Percentiles rank a stretch among this genome's conserved stretches.
phyloP scores from a whole-genome alignment of 2,888 invertebrate species.

The Acleris cristana region DNA sequence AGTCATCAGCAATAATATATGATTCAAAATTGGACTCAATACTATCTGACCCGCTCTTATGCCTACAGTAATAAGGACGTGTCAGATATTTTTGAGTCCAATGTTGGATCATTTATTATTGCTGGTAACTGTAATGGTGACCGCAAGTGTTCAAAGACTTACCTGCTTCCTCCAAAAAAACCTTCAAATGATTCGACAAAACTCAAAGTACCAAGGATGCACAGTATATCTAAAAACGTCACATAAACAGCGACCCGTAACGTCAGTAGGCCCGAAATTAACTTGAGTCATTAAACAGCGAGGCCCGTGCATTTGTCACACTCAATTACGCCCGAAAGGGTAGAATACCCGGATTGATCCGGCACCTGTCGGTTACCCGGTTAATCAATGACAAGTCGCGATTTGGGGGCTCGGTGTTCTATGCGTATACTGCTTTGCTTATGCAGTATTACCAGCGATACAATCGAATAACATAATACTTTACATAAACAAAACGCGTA shows the following conservation, averaged over 20 bases:
- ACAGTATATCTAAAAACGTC: constrained; percentile 7
- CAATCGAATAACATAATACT: too few species aligned
- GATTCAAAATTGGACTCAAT: too few species aligned
- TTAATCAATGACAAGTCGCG: constrained; percentile 41
- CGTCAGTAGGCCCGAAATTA: constrained; percentile 46
- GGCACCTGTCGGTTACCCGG: constrained; percentile 48
- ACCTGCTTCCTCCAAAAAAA: neutral
- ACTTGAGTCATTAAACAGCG: constrained; percentile 58
- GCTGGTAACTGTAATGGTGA: too few species aligned
- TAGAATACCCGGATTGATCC: constrained; percentile 51
- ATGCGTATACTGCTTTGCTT: constrained; percentile 9
- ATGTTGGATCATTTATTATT: too few species aligned
- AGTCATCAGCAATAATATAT: too few species aligned
- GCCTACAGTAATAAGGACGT: too few species aligned
- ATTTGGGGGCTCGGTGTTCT: constrained; percentile 10
- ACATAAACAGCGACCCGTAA: constrained; percentile 24
- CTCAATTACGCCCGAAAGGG: constrained; percentile 59
- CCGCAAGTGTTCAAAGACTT: too few species aligned
- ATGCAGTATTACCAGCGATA: too few species aligned
- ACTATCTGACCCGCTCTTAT: too few species aligned
- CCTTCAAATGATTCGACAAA: neutral
- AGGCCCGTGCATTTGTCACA: constrained; percentile 58
- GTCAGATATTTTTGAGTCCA: too few species aligned
- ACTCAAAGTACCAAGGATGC: neutral
- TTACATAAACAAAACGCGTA: too few species aligned